These are phyloP conservation scores for Ptilonorhynchus violaceus DNA, from an alignment of 2,113 vertebrate species.

Conservation along the genomic window DNA sequence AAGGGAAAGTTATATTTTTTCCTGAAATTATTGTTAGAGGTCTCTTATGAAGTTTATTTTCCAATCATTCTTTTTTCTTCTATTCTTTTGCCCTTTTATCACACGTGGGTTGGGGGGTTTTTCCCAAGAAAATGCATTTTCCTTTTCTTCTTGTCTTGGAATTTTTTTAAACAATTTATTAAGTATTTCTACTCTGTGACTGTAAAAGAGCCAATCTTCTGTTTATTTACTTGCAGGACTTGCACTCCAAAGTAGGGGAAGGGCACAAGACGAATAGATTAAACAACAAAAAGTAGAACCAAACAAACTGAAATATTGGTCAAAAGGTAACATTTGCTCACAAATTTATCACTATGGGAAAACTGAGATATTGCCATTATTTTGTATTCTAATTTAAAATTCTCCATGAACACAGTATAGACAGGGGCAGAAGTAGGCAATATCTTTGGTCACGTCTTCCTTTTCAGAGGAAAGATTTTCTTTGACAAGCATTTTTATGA, in stretches of 20 bases:
- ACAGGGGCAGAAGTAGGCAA: background rate
- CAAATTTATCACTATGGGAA: background rate
- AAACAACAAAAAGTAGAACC: background rate
- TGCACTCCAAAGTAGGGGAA: background rate
- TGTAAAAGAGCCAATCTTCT: background rate
- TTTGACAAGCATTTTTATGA: background rate
- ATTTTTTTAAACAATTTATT: background rate
- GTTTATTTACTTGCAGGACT: background rate
- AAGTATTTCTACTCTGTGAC: background rate
- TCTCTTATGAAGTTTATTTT: background rate
- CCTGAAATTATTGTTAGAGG: background rate
- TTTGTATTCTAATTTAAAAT: background rate
- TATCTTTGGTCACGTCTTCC: background rate
- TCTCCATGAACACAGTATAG: background rate
- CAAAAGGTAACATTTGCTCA: background rate
- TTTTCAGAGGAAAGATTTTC: background rate
- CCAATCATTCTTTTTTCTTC: background rate
- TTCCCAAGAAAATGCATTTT: background rate
- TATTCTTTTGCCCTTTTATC: background rate
- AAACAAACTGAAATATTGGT: background rate
- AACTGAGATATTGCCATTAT: background rate
- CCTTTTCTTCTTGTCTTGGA: background rate
- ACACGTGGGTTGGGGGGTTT: accelerated
- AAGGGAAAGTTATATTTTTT: accelerated
- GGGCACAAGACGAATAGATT: background rate